These are phyloP conservation scores for Forbesichthys papilliferus DNA, from an alignment of 2,113 vertebrate genomes.

Conservation along the genomic window DNA sequence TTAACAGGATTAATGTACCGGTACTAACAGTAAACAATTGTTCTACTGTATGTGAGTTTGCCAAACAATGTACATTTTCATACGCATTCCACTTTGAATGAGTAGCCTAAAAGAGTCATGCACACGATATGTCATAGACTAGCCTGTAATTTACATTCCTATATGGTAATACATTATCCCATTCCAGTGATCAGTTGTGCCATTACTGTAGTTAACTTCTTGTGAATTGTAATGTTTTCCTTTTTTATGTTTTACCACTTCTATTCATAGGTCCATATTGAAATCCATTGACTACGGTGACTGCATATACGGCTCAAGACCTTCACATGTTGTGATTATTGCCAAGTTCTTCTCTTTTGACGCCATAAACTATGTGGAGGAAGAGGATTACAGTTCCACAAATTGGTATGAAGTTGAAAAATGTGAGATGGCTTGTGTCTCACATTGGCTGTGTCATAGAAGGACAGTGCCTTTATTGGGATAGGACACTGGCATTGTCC, in stretches of 20 bases:
- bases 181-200: neutral
- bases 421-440: slow-evolving; percentile 19
- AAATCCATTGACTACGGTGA: slow-evolving; percentile 74
- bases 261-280: slow-evolving; percentile 77
- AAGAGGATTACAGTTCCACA: slow-evolving; percentile 24
- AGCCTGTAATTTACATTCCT: too few relatives aligned
- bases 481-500: slow-evolving; percentile 28
- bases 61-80: too few relatives aligned
- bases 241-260: neutral
- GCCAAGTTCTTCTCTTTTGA: slow-evolving; percentile 13
- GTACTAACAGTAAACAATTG: neutral
- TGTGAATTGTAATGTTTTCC: neutral
- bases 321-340: slow-evolving; percentile 15
- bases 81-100: too few relatives aligned
- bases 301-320: slow-evolving; percentile 2
- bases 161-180: too few relatives aligned
- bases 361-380: slow-evolving; percentile 10
- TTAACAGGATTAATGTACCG: neutral
- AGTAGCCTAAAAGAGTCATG: too few relatives aligned
- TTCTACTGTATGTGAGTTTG: too few relatives aligned
- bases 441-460: slow-evolving; percentile 5
- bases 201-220: neutral
- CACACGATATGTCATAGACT: too few relatives aligned
- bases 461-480: slow-evolving; percentile 53
- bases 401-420: slow-evolving; percentile 34